Conservation (phyloP, 2,113 vertebrate species). For the Equus przewalskii region DNA sequence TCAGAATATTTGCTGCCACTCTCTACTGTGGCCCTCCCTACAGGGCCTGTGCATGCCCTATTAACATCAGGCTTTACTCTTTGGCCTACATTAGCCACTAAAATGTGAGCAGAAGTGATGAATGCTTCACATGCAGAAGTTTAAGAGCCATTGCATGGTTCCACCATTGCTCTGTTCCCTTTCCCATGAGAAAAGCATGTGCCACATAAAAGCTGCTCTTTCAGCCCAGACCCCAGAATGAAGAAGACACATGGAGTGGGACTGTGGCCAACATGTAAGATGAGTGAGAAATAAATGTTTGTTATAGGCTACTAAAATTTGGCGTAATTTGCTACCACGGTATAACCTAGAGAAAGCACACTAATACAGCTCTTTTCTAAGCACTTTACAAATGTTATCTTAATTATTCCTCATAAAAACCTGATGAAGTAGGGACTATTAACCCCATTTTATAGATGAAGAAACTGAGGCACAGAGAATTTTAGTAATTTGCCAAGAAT, state of each 20-base stretch:
- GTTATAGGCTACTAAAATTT: not conserved
- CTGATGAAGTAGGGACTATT: not conserved
- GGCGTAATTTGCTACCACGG: not conserved
- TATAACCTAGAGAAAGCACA: not conserved
- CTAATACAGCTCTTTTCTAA: slow-evolving; percentile 35
- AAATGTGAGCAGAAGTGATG: not conserved
- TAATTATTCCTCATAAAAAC: not conserved
- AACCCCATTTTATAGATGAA: slow-evolving; percentile 27
- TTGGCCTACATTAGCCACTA: not conserved
- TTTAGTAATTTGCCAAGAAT: not conserved
- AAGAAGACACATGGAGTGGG: not conserved
- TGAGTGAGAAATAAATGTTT: not conserved
- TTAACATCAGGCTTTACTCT: not conserved
- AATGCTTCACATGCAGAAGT: not conserved
- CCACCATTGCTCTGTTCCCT: not conserved
- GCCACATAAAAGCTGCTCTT: not conserved
- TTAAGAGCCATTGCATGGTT: no score
- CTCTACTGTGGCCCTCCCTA: not conserved
- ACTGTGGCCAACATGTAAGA: no score
- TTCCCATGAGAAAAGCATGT: not conserved
- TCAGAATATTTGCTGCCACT: not conserved
- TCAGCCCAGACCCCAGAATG: not conserved
- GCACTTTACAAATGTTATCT: not conserved
- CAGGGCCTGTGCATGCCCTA: not conserved
- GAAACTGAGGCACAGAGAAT: not conserved